Conservation (phyloP, 2,797 vertebrate genomes). For the Alectoris magna region DNA sequence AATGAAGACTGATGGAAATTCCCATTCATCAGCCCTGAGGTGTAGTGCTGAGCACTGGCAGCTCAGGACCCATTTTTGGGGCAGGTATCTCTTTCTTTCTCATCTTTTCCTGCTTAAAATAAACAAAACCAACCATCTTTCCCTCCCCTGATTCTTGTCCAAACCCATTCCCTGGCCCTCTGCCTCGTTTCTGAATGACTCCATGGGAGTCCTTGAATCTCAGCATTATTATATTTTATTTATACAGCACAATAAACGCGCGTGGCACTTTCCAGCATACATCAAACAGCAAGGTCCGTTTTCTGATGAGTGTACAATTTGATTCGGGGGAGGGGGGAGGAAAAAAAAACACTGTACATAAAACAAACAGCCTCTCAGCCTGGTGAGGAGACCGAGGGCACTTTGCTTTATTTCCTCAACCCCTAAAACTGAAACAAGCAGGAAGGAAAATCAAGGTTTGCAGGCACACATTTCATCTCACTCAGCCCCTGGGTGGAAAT, state of each 20-base stretch:
- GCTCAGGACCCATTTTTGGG: not conserved
- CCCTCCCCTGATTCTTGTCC: not conserved
- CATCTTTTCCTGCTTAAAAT: not conserved
- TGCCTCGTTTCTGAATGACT: slow-evolving; percentile 26
- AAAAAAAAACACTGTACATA: not conserved
- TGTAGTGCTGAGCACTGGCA: not conserved
- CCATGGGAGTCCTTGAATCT: slow-evolving; percentile 17
- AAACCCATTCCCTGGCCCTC: slow-evolving; percentile 28
- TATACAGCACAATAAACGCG: not conserved
- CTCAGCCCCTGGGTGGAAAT: not conserved
- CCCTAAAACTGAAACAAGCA: not conserved
- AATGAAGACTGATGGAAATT: not conserved
- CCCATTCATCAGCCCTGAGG: not conserved
- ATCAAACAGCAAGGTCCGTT: not conserved
- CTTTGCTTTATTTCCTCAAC: not conserved
- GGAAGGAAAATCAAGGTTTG: not conserved
- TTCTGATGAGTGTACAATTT: not conserved
- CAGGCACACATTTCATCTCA: not conserved
- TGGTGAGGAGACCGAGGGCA: not conserved
- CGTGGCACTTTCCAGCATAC: not conserved
- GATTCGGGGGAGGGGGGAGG: not conserved
- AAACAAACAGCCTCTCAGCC: not conserved
- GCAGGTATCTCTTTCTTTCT: not conserved
- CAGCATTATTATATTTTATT: slow-evolving; percentile 41
- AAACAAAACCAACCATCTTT: not conserved